Evolutionary conservation across 2,888 invertebrate genomes (phyloP), one percentile per base, ranked within the genome.

Genomic region (Eurytoma californica): DNA sequence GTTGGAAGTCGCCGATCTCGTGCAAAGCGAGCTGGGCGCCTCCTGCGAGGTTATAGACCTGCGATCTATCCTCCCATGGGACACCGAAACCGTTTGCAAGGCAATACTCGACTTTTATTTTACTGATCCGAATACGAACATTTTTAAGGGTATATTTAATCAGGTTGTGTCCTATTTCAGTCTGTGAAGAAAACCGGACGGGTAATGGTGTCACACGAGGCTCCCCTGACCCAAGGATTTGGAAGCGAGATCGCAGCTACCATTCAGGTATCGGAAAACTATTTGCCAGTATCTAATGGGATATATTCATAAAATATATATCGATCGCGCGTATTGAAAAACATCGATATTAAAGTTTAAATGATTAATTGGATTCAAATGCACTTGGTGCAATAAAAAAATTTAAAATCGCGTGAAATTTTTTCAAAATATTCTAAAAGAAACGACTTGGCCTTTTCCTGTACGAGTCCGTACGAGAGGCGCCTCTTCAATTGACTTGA

Each of bases 11-110:
- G 98, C 98, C 0, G 93, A 95, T 83, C 90, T 98, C 90, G 98
- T 97, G 0, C 92, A 95, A 85, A 92, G 94, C 84, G 93, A 96
- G 85, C 91, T 95, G 7, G 94, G 94, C 30, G 93, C 95, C 14
- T 93, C 93, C 47, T 97, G 97, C 90, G 99, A 99, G 92, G 96
- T 99, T 83, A 98, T 99, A 87, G 99, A 99, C 91, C 93, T 99
- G 84, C 95, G 96, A 84, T 96, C 98, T 72, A 97, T 99, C 85
- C 91, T 97, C 85, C 99, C 99, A 3, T 99, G 98, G 98, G 99
- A 99, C 90, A 92, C 93, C 84, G 95, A 98, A 60, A 95, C 98
- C 2, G 93, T 99, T 60, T 95, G 94, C 88, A 93, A 97, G 91
- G 98, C 98, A 88, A 76, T 2, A n/a, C 51, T 16, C 20, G 3